Evolutionary conservation across 2,797 vertebrate genomes (phyloP), one percentile per base, ranked within the genome.

Genomic region (Acanthornis magna): DNA sequence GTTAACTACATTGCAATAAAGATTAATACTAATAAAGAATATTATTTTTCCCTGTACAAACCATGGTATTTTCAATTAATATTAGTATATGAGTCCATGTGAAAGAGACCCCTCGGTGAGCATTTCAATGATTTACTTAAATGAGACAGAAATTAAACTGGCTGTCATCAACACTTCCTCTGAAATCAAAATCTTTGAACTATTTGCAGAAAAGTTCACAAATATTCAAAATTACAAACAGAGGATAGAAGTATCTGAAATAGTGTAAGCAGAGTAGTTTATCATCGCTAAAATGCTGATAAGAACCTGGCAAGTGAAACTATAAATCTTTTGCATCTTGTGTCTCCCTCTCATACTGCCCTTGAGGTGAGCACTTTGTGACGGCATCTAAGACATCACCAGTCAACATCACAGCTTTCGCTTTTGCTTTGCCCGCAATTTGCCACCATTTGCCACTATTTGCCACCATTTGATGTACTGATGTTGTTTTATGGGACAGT

Each of bases 211-310:
- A 92, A 60, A 91, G 7, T 19, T 76, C 32, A 20, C 16, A 51
- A 66, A n/a, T 4, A 18, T 66, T 85, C 23, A 17, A 58, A 30
- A 60, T 58, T 62, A 11, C 5, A 30, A 42, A 15, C 11, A 23
- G 15, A 75, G 4, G 14, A 43, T 27, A 27, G 16, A 47, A 3
- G 23, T n/a, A 14, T 21, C 1, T 1, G n/a, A 80, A 90, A 73
- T 3, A 55, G 4, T 2, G 1, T 54, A 63, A 73, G 4, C 1
- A 3, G 16, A 60, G 7, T 60, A 67, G 30, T 74, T 79, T 80
- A 29, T 71, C 0, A 0, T 57, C 32, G 50, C 30, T 60, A 29
- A 63, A 79, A 55, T 34, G 16, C 34, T 20, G 20, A 0, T 26
- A 48, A 80, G 51, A 58, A 51, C 20, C 7, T 77, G 13, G 1